Base-by-base conservation (phyloP, 2,797 vertebrate species). In the Moxostoma hubbsi region DNA sequence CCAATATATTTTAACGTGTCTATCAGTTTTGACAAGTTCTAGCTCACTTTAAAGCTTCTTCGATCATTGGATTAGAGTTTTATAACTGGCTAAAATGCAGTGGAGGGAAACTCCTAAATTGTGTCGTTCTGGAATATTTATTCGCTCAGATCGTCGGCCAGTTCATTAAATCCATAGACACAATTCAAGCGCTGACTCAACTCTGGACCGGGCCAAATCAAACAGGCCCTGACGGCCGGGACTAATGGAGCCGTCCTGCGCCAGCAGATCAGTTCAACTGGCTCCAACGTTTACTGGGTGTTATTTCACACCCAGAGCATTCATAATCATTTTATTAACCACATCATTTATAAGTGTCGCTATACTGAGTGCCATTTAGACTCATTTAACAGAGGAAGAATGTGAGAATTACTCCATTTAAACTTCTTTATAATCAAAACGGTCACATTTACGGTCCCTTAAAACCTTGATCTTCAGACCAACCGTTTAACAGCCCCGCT, bases 101-200 rank as follows among this genome's bases (percentile, higher is more conserved):
- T 76, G 36, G 68, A 76, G 43, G 72, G 50, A 58, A 76, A 64
- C 57, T 63, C 46, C 45, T 69, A 46, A 16, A 76, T 68, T 69
- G 73, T 59, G 45, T n/a, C 51, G 50, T 9, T 9, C 69, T 11
- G 58, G 57, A 58, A 57, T 24, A 49, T 62, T 63, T 65, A 62
- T 53, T 53, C 73, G 65, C 61, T 62, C 47, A 62, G 53, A 78
- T 67, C 72, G 9, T 45, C 24, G 75, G 76, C 76, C 83, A 81
- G 73, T 50, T 55, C 76, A 84, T 84, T 50, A 77, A 15, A 76
- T 24, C 55, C 55, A 18, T 36, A 62, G 61, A 63, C 54, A 45
- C 55, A 47, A 75, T 82, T 63, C 65, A 61, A 82, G 57, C 50
- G 11, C 59, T 71, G 61, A 70, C 68, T 45, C 45, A 15, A 53